Evolutionary conservation across 1,140 invertebrate species (phyloP), one percentile per base, ranked within the genome.

Genomic region (Drosophila oshimai): DNA sequence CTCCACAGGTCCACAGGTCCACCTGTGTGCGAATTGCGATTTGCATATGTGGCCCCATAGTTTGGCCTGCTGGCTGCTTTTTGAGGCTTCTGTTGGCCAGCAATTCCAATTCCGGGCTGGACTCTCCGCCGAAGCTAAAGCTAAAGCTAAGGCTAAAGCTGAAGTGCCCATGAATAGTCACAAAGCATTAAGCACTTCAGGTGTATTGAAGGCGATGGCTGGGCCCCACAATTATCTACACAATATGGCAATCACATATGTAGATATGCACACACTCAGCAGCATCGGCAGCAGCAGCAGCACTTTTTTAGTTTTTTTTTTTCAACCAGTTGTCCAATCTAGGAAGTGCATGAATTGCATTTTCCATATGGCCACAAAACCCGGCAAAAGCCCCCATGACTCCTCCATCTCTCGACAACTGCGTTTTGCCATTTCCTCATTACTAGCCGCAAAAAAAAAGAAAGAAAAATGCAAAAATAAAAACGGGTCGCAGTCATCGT

Each of bases 301-400:
- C 69, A n/a, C n/a, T n/a, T n/a, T n/a, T n/a, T n/a, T n/a, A n/a
- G n/a, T n/a, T n/a, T n/a, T n/a, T n/a, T 72, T 73, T 67, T 78
- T 60, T 70, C 81, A 87, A 87, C 81, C 81, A 87, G 81, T 87
- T 86, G 81, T 86, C 83, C 80, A 84, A 86, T 87, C 81, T 87
- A 87, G 81, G 81, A 87, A 87, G 81, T 87, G 81, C 81, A 87
- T 87, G 81, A 87, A 79, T 87, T 87, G 81, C 81, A 87, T 87
- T 86, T 86, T 86, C 81, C 80, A 84, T 84, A 84, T 86, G 80
- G 75, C 81, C 80, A 86, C 74, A 51, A 71, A 54, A 61, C 55
- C 46, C 26, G 37, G 34, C 65, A 24, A 33, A 51, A 24, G 18
- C 42, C 42, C 65, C 51, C 44, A 36, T 53, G 53, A 29, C 54